Conservation (phyloP, 64 coral and sea anemone species). For the Pocillopora damicornis region DNA sequence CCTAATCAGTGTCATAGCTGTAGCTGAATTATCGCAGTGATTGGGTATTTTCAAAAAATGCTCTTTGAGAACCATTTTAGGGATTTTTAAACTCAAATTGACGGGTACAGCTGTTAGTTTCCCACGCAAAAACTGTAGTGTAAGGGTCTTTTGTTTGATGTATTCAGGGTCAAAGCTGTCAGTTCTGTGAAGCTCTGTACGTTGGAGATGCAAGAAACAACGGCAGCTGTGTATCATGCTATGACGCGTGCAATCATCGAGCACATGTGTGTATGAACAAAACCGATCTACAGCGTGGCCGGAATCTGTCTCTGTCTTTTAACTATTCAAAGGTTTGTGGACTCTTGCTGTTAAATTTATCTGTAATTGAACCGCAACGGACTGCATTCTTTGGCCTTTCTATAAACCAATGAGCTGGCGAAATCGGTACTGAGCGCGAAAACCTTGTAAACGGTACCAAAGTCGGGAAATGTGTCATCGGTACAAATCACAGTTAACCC, state of each 20-base stretch:
- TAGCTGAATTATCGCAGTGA: too few relatives aligned
- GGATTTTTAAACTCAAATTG: too few relatives aligned
- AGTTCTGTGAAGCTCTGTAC: constrained; percentile 80
- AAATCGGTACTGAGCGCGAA: too few relatives aligned
- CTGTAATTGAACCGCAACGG: too few relatives aligned
- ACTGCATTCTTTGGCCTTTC: too few relatives aligned
- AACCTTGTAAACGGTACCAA: too few relatives aligned
- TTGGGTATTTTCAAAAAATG: too few relatives aligned
- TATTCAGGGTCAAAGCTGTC: constrained; percentile 66
- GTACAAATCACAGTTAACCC: too few relatives aligned
- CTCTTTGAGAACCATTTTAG: too few relatives aligned
- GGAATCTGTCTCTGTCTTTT: constrained; percentile 38
- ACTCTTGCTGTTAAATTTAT: background rate
- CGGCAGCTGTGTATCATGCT: constrained; percentile 76
- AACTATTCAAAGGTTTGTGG: constrained; percentile 42
- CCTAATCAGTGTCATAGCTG: too few relatives aligned
- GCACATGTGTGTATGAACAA: constrained; percentile 74
- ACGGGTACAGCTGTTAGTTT: background rate
- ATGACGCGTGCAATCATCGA: constrained; percentile 60
- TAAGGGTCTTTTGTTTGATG: background rate
- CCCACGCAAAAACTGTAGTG: background rate
- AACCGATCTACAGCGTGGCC: constrained; percentile 17
- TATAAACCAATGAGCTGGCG: background rate
- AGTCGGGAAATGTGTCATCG: too few relatives aligned
- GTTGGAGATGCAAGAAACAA: constrained; percentile 76